Evolutionary conservation across 2,888 invertebrate genomes (phyloP).

Genomic region (Zaprionus bogoriensis): DNA sequence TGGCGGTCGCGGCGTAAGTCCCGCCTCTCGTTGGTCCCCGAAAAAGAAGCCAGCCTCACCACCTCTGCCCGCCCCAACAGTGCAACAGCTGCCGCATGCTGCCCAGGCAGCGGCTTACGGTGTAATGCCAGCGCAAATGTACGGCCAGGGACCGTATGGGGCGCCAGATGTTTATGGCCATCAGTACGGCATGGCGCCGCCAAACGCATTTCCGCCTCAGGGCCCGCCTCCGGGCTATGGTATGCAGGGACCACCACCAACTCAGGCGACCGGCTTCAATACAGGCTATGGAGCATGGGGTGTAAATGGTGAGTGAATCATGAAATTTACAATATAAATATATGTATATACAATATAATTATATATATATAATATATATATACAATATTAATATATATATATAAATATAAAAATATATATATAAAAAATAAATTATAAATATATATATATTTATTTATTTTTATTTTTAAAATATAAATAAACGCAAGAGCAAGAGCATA

Average conservation of each 20-base stretch:
- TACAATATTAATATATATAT: too few relatives aligned
- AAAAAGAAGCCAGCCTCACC: constrained; percentile 76
- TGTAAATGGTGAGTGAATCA: constrained; percentile 58
- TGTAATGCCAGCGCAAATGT: constrained; percentile 74
- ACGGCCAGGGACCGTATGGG: constrained; percentile 69
- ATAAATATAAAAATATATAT: too few relatives aligned
- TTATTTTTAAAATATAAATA: too few relatives aligned
- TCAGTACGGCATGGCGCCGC: constrained; percentile 73
- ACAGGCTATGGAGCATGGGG: constrained; percentile 79
- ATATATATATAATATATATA: too few relatives aligned
- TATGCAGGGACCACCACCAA: constrained; percentile 70
- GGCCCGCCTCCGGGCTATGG: constrained; percentile 57
- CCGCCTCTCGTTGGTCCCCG: constrained; percentile 77
- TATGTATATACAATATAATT: too few relatives aligned
- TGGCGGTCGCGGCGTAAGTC: constrained; percentile 58
- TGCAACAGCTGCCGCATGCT: constrained; percentile 49
- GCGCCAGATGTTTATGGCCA: constrained; percentile 60
- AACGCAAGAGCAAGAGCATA: too few relatives aligned
- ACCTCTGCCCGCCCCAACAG: constrained; percentile 57
- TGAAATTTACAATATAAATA: too few relatives aligned
- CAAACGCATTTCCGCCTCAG: constrained; percentile 63
- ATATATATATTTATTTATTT: too few relatives aligned
- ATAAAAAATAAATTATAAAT: too few relatives aligned
- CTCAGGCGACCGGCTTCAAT: constrained; percentile 63
- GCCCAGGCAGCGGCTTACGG: constrained; percentile 58